A percentile compares a stretch with the other conserved stretches of the same genome.
phyloP scores from a whole-genome alignment of 2,797 vertebrate genomes.

The Pseudochirops corinnae region DNA sequence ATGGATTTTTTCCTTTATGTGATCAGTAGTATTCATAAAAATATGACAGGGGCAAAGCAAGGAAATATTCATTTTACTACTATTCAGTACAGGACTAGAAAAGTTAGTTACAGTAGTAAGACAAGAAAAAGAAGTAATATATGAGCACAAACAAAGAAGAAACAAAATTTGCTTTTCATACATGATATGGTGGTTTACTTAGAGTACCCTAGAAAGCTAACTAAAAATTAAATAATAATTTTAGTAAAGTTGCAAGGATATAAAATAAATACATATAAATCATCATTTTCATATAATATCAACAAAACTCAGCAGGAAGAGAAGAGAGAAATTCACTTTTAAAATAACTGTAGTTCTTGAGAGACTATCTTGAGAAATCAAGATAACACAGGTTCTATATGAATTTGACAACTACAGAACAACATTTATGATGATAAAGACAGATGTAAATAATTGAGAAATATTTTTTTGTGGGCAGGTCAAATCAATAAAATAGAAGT shows the following conservation, averaged over 20 bases:
- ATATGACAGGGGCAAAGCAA: not conserved
- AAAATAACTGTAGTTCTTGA: not conserved
- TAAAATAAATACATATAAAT: not conserved
- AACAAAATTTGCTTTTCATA: not conserved
- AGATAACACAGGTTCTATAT: not conserved
- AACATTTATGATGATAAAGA: not conserved
- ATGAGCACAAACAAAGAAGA: not conserved
- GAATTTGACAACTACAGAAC: not conserved
- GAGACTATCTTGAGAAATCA: not conserved
- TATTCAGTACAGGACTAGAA: not conserved
- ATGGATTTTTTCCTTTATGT: not conserved
- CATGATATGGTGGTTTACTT: not conserved
- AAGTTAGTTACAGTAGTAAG: not conserved
- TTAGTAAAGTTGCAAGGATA: not conserved
- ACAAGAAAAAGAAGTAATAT: not conserved
- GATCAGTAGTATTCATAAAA: not conserved
- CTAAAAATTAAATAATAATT: not conserved
- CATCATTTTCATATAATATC: not conserved
- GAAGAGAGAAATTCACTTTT: not conserved
- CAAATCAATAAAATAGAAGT: not conserved
- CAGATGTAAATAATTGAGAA: not conserved
- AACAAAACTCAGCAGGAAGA: not conserved
- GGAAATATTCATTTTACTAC: not conserved
- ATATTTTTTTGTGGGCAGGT: not conserved
- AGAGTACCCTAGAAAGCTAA: not conserved